Evolutionary conservation across 2,797 vertebrate genomes (phyloP), one percentile per base, ranked within the genome.

Genomic region (Cheirogaleus major): DNA sequence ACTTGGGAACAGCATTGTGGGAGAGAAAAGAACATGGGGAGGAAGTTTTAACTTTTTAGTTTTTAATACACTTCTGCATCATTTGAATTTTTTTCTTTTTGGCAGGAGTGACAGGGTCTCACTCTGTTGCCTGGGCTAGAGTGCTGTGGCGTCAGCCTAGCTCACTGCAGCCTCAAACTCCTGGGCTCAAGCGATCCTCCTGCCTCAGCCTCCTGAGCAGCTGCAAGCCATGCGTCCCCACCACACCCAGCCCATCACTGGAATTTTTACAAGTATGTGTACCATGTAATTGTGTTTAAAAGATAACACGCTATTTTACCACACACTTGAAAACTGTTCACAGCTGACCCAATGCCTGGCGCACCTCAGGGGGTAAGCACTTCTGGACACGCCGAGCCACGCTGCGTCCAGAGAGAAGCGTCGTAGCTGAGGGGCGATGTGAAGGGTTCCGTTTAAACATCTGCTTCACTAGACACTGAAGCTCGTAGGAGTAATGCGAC

Each of bases 371-470:
- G 50, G 98, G 93, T 76, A 99, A 96, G 98, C 98, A 98, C n/a
- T 97, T 96, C 67, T 95, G 98, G 63, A 99, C 96, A 25, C 99
- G 98, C 73, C 97, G 99, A 76, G 98, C 98, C 67, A 99, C 96
- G 10, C 98, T 98, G 27, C 99, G 98, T 91, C 99, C 99, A 95
- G 98, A 99, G 86, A 99, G 99, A 97, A 99, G 99, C 8, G 99
- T 99, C 82, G 96, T 99, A 38, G 99, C 98, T 0, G 99, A 99
- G 1, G 99, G 99, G 12, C 99, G 98, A 97, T 99, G 98, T 35
- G 97, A 99, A 1, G 99, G 99, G 96, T 99, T 99, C 73, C 98
- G 99, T 97, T 99, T 99, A 95, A 99, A 99, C 99, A 99, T 99
- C 97, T 99, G 99, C 97, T 99, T 99, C 97, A 99, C 96, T 70